Evolutionary conservation across 2,113 vertebrate species (phyloP).

Genomic region (Anguilla japonica): DNA sequence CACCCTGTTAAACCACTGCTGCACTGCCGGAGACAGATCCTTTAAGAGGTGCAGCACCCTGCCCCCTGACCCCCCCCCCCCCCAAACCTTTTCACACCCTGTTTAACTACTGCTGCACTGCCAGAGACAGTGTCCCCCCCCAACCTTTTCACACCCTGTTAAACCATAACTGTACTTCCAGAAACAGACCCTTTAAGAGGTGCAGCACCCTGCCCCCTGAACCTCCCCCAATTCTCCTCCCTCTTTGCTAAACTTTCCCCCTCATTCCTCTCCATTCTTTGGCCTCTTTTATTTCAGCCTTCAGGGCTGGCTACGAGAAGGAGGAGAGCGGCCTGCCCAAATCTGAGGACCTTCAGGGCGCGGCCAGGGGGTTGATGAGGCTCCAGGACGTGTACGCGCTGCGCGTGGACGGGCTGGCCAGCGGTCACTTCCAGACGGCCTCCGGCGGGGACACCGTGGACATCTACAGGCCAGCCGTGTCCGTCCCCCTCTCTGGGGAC

Average conservation of each 20-base stretch:
- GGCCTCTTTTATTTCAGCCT: slow-evolving; percentile 61
- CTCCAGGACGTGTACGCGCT: slow-evolving; percentile 89
- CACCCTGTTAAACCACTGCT: no score
- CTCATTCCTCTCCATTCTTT: slow-evolving; percentile 30
- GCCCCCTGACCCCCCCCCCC: no score
- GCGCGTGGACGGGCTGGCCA: slow-evolving; percentile 74
- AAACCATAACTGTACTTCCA: slow-evolving; percentile 44
- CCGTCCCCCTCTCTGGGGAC: slow-evolving; percentile 75
- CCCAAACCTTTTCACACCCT: background rate
- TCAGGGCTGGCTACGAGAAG: slow-evolving; percentile 73
- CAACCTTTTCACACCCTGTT: background rate
- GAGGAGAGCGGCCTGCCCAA: slow-evolving; percentile 75
- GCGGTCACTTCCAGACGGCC: slow-evolving; percentile 75
- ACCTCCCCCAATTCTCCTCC: background rate
- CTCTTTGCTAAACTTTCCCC: slow-evolving; percentile 20
- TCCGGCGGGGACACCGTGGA: slow-evolving; percentile 46
- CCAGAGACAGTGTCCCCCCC: background rate
- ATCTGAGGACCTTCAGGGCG: slow-evolving; percentile 83
- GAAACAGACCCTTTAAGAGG: background rate
- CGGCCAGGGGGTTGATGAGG: slow-evolving; percentile 82
- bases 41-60: no score
- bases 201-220: background rate
- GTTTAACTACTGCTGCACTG: slow-evolving; percentile 44
- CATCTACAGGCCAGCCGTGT: slow-evolving; percentile 70
- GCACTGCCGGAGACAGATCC: no score